Conservation (phyloP, 2,113 vertebrate species). For the Erinaceus europaeus region DNA sequence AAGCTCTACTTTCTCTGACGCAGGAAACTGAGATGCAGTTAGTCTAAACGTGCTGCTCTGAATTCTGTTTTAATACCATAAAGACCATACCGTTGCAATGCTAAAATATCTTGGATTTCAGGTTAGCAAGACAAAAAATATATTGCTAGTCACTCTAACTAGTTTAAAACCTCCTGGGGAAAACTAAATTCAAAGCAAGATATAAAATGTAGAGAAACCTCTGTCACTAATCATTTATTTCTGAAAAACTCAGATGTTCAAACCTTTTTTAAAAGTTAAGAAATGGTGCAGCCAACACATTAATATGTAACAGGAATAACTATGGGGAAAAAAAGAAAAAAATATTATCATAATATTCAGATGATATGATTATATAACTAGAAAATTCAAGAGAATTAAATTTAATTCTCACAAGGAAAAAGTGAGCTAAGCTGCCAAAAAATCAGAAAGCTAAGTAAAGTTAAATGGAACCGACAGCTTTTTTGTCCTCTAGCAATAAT, state of each 20-base stretch:
- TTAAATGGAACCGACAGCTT: slow-evolving; percentile 18
- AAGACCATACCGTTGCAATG: slow-evolving; percentile 29
- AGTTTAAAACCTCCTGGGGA: slow-evolving; percentile 28
- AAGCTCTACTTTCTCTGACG: slow-evolving; percentile 3
- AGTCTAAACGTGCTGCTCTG: not conserved
- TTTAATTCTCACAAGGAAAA: slow-evolving; percentile 41
- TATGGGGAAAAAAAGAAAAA: slow-evolving; percentile 19
- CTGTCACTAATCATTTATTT: slow-evolving; percentile 30
- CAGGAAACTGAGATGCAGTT: not conserved
- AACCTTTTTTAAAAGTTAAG: not conserved
- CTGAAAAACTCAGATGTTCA: slow-evolving; percentile 16
- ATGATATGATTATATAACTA: slow-evolving; percentile 4
- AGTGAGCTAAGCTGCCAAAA: slow-evolving; percentile 26
- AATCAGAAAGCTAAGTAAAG: slow-evolving; percentile 43
- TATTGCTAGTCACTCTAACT: not conserved
- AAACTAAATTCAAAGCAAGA: not conserved
- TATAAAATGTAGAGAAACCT: slow-evolving; percentile 2
- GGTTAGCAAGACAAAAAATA: slow-evolving; percentile 29
- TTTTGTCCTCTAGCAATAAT: not conserved
- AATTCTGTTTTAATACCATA: slow-evolving; percentile 44
- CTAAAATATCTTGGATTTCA: slow-evolving; percentile 22
- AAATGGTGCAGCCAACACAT: not conserved
- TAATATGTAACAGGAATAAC: slow-evolving; percentile 20
- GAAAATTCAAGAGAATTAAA: slow-evolving; percentile 49
- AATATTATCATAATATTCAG: slow-evolving; percentile 11